Percentiles rank a stretch among this genome's conserved stretches.
phyloP scores from a whole-genome alignment of 2,113 vertebrate species.

The Varanus salvator region DNA sequence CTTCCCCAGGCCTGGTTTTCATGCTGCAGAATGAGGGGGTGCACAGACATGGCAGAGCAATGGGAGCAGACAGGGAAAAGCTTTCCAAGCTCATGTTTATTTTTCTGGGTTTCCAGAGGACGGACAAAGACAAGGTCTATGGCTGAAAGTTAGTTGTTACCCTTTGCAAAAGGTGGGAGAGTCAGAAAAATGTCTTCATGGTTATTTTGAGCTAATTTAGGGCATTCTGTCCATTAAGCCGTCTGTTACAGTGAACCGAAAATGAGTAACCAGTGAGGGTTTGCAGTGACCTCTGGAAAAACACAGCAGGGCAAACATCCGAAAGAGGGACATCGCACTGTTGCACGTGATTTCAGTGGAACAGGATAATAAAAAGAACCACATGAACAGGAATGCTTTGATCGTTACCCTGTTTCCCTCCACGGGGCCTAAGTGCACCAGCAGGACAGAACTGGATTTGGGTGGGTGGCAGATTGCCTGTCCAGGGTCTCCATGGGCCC shows the following conservation, averaged over 20 bases:
- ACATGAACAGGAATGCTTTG: not conserved
- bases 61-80: not conserved
- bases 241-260: not conserved
- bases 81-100: too few relatives aligned
- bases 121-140: not conserved
- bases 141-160: not conserved
- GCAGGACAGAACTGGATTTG: not conserved
- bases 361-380: not conserved
- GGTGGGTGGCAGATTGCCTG: too few relatives aligned
- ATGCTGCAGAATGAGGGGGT: constrained; percentile 49
- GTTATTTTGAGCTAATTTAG: not conserved
- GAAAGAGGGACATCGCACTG: not conserved
- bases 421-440: not conserved
- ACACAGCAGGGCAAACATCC: not conserved
- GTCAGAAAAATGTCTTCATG: not conserved
- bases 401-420: not conserved
- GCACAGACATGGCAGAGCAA: constrained; percentile 3
- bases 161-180: not conserved
- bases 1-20: constrained; percentile 82
- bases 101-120: not conserved
- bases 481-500: too few relatives aligned
- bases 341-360: not conserved
- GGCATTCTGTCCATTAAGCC: not conserved
- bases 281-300: not conserved
- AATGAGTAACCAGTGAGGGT: not conserved